phyloP scores from a whole-genome alignment of 2,113 vertebrate species.

The Grus americana region DNA sequence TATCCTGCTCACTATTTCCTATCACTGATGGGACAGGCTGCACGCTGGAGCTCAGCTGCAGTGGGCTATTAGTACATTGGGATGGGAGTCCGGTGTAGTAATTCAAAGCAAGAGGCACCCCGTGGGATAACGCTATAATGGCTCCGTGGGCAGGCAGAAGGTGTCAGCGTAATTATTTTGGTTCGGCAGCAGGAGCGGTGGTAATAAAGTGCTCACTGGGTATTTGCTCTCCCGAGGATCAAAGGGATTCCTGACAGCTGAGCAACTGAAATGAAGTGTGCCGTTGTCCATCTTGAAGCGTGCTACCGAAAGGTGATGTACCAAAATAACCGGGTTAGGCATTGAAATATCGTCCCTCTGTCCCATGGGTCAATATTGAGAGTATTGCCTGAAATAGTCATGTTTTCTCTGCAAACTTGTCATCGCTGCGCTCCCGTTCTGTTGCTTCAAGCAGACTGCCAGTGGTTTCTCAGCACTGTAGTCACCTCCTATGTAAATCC shows the following conservation, averaged over 20 bases:
- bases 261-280: background rate
- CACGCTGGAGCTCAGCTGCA: conserved; percentile 51
- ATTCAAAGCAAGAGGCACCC: background rate
- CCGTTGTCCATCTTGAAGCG: background rate
- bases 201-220: background rate
- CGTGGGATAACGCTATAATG: background rate
- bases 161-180: background rate
- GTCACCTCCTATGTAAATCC: background rate
- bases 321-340: background rate
- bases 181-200: background rate
- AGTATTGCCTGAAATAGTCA: background rate
- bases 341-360: background rate
- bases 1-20: background rate
- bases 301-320: background rate
- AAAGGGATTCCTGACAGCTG: conserved; percentile 11
- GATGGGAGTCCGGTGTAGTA: background rate
- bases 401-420: background rate
- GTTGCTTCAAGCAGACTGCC: background rate
- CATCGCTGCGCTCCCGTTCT: rapidly evolving
- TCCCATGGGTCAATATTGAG: background rate
- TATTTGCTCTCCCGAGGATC: conserved; percentile 26
- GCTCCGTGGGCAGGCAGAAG: conserved; percentile 4
- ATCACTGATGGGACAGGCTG: background rate
- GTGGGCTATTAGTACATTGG: background rate
- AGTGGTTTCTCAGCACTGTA: background rate